Evolutionary conservation across 64 coral and sea anemone genomes (phyloP).

Genomic region (Porites lutea): DNA sequence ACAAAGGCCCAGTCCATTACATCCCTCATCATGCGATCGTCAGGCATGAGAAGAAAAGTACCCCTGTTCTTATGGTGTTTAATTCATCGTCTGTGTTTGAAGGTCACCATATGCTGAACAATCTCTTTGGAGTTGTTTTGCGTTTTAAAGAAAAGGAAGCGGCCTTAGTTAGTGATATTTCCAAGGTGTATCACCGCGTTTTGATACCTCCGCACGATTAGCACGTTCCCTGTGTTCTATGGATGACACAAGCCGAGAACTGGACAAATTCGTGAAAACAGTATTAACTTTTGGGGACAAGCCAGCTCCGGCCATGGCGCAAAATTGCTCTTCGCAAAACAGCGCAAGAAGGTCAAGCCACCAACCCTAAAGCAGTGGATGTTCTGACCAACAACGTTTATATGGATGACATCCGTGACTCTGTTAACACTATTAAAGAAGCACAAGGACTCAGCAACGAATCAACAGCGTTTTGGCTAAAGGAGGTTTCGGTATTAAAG

Average conservation of each 20-base stretch:
- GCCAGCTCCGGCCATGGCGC: constrained; percentile 1
- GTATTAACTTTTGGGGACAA: background rate
- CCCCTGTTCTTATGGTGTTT: constrained; percentile 67
- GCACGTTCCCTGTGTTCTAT: constrained; percentile 31
- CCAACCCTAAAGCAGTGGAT: constrained; percentile 21
- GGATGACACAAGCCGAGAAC: background rate
- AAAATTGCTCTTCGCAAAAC: constrained; percentile 40
- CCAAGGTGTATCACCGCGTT: constrained; percentile 41
- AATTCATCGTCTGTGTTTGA: constrained; percentile 50
- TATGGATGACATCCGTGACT: constrained; percentile 57
- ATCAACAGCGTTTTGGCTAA: constrained; percentile 25
- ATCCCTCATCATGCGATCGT: constrained; percentile 27
- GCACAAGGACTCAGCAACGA: background rate
- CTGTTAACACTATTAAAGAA: constrained; percentile 33
- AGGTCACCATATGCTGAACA: constrained; percentile 46
- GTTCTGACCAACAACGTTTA: constrained; percentile 30
- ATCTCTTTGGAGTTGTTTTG: constrained; percentile 59
- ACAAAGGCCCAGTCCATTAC: background rate
- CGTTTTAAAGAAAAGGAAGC: constrained; percentile 29
- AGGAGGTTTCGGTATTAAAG: constrained; percentile 57
- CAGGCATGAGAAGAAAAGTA: constrained; percentile 67
- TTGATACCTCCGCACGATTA: constrained; percentile 30
- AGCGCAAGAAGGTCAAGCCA: constrained; percentile 35
- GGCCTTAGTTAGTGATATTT: constrained; percentile 5
- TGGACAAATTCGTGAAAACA: constrained; percentile 17